phyloP scores from a whole-genome alignment of 2,797 vertebrate genomes.

The Sebastes taczanowskii region DNA sequence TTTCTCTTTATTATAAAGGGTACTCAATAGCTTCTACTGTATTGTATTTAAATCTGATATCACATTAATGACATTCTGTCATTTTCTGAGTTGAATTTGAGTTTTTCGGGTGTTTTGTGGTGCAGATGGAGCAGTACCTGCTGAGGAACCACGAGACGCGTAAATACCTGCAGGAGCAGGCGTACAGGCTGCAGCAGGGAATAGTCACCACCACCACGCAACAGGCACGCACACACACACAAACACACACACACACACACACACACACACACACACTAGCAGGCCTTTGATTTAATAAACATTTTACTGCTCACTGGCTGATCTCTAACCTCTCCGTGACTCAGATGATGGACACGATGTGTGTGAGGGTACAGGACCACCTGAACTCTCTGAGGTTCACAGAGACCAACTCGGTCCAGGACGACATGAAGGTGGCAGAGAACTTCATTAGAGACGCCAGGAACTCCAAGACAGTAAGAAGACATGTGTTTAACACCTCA shows the following conservation, averaged over 20 bases:
- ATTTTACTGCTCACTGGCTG: accelerated
- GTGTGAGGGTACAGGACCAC: slow-evolving; percentile 98
- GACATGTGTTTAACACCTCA: no score
- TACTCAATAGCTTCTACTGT: accelerated
- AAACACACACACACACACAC: slow-evolving; percentile 30
- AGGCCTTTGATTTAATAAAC: neutral
- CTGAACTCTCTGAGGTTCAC: slow-evolving; percentile 93
- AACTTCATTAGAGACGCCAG: slow-evolving; percentile 92
- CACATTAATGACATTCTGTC: neutral
- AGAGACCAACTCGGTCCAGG: slow-evolving; percentile 82
- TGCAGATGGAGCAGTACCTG: slow-evolving; percentile 95
- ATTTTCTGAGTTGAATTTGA: neutral
- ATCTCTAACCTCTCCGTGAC: slow-evolving; percentile 1
- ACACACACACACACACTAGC: neutral
- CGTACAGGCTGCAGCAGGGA: slow-evolving; percentile 96
- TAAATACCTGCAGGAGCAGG: slow-evolving; percentile 95
- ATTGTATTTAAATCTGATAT: no score
- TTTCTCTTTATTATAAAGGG: neutral
- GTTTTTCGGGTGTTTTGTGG: neutral
- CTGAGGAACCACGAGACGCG: slow-evolving; percentile 96
- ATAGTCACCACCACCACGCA: slow-evolving; percentile 96
- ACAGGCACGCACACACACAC: slow-evolving; percentile 80
- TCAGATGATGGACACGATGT: slow-evolving; percentile 95
- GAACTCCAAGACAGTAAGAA: slow-evolving; percentile 91
- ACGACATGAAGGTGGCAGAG: slow-evolving; percentile 90